These are phyloP conservation scores for Cryptophagus acutangulus DNA, from an alignment of 2,888 invertebrate species.

Conservation along the genomic window DNA sequence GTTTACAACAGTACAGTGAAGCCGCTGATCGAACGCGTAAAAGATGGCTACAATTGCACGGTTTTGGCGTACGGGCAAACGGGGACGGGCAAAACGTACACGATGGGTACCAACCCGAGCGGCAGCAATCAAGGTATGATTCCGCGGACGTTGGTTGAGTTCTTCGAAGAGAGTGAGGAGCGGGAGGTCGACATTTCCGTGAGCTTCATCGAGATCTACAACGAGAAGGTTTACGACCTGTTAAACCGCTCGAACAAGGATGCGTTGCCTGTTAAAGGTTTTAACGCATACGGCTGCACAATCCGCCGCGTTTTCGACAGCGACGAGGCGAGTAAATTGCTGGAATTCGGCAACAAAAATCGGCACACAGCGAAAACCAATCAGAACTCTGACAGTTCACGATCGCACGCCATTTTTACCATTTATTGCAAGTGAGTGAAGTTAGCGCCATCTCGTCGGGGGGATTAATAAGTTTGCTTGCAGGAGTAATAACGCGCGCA, in stretches of 20 bases:
- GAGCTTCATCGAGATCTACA: conserved; percentile 52
- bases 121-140: conserved; percentile 45
- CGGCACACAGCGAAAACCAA: conserved; percentile 51
- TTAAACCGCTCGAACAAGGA: conserved; percentile 36
- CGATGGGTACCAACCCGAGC: conserved; percentile 46
- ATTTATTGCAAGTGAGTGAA: conserved; percentile 46
- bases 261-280: conserved; percentile 38
- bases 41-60: conserved; percentile 49
- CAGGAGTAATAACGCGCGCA: too few relatives aligned
- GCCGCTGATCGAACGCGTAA: conserved; percentile 45
- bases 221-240: conserved; percentile 52
- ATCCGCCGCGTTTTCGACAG: conserved; percentile 34
- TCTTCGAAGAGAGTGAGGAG: conserved; percentile 36
- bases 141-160: conserved; percentile 45
- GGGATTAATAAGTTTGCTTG: conserved; percentile 13
- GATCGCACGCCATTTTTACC: conserved; percentile 53
- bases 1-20: conserved; percentile 45
- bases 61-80: conserved; percentile 54
- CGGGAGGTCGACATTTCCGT: conserved; percentile 38
- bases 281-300: conserved; percentile 34
- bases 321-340: conserved; percentile 39
- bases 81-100: conserved; percentile 53
- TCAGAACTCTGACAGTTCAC: conserved; percentile 50
- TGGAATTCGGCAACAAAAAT: conserved; percentile 46
- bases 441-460: conserved; percentile 23